These are phyloP conservation scores for Brotula barbata DNA, from an alignment of 2,797 vertebrate species.

Conservation along the genomic window DNA sequence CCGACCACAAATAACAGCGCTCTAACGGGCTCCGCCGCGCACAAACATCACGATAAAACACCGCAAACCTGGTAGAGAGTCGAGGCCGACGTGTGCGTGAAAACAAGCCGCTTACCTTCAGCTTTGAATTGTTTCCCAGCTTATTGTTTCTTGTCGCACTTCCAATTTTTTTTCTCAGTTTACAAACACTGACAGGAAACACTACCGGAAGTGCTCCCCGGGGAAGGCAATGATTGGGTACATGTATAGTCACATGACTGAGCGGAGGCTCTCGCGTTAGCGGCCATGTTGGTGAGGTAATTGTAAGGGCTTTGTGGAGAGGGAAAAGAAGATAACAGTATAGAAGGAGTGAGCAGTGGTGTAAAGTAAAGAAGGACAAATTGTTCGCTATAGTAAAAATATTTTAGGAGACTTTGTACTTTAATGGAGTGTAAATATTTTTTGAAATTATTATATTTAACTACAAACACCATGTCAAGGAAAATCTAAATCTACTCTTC, in stretches of 20 bases:
- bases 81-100: not conserved
- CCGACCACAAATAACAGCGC: constrained; percentile 58
- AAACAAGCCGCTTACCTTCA: constrained; percentile 70
- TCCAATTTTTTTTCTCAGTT: constrained; percentile 82
- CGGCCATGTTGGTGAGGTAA: constrained; percentile 64
- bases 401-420: too few species aligned
- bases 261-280: constrained; percentile 6
- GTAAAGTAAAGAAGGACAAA: too few species aligned
- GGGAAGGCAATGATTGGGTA: constrained; percentile 68
- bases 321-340: too few species aligned
- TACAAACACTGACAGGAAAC: constrained; percentile 87
- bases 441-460: too few species aligned
- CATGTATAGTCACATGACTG: constrained; percentile 36
- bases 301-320: too few species aligned
- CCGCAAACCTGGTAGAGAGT: not conserved
- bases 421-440: too few species aligned
- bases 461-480: too few species aligned
- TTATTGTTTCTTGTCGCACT: constrained; percentile 76
- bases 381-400: too few species aligned
- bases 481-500: too few species aligned
- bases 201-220: constrained; percentile 80
- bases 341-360: too few species aligned
- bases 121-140: constrained; percentile 40
- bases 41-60: not conserved
- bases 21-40: constrained; percentile 14